Evolutionary conservation across 2,113 vertebrate species (phyloP), one percentile per base, ranked within the genome.

Genomic region (Cyprinodon brontotheroides): DNA sequence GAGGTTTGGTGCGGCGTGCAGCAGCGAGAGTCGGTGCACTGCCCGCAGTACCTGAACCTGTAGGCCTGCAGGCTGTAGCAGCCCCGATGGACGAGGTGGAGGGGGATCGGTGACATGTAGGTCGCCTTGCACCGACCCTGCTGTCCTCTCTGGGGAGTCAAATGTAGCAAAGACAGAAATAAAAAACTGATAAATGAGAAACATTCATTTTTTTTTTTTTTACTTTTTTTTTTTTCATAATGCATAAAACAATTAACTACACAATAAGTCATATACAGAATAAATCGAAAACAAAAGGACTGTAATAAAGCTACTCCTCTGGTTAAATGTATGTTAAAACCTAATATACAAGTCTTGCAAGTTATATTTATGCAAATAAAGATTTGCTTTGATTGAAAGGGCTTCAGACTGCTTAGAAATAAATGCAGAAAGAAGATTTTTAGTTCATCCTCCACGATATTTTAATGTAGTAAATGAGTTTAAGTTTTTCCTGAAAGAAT

Each of bases 1-100:
- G 68, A 78, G 68, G 92, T 93, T 3, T 65, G 86, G 61, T 86
- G 65, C 0, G 94, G 94, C 1, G 89, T 94, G 73, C 94, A 95
- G 89, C 94, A 95, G 78, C 92, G 92, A 0, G 82, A 72, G 72
- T 94, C 91, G 0, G 76, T 77, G 89, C 94, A 95, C 48, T 74
- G 84, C 1, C 93, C 94, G 9, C 94, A 95, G 87, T 94, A 95
- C 2, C 50, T 87, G 4, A 91, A 91, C 61, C 50, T 78, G 79
- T 88, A 92, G 14, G 72, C 48, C 0, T 0, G 84, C 0, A 77
- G 81, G 90, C 94, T 95, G 82, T 80, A 83, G 75, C 94, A 95
- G 73, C 93, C 92, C 66, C 90, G 89, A 77, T 95, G 89, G 7
- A 92, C 47, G 1, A 95, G 91, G 8, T 81, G 86, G 9, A 92